Evolutionary conservation across 2,888 invertebrate genomes (phyloP).

Genomic region (Cordylochernes scorpioides): DNA sequence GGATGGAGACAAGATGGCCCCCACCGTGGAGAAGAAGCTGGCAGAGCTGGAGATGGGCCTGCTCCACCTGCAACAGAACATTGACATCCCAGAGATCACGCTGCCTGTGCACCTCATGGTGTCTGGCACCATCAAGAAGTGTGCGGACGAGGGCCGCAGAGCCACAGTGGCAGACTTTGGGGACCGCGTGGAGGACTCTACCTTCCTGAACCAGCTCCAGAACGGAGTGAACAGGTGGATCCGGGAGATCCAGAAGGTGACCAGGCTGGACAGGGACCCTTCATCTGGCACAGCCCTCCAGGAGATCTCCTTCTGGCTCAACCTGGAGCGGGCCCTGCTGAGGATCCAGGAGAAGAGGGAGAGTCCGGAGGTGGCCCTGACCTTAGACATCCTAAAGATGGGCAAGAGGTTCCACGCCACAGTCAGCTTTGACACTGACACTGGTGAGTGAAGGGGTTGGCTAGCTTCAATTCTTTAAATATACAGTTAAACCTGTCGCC

Average conservation of each 20-base stretch:
- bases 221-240: constrained; percentile 98
- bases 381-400: constrained; percentile 83
- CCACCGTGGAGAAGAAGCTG: constrained; percentile 93
- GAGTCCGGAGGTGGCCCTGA: constrained; percentile 73
- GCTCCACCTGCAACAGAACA: constrained; percentile 92
- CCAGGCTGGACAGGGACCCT: constrained; percentile 88
- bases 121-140: constrained; percentile 57
- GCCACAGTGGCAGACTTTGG: constrained; percentile 92
- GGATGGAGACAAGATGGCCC: constrained; percentile 98
- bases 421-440: constrained; percentile 94
- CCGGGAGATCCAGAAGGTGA: constrained; percentile 96
- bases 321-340: constrained; percentile 79
- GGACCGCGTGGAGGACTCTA: constrained; percentile 72
- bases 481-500: no score
- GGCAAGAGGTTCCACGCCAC: constrained; percentile 98
- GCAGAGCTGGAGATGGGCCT: constrained; percentile 96
- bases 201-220: constrained; percentile 82
- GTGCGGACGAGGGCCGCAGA: constrained; percentile 64
- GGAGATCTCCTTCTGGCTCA: constrained; percentile 98
- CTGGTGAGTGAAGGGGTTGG: no score
- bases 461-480: no score
- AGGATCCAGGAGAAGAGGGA: constrained; percentile 92
- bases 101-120: constrained; percentile 70
- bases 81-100: constrained; percentile 95
- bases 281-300: constrained; percentile 87